phyloP scores from a whole-genome alignment of 37 sponge, comb jelly and placozoan species.

The Amphimedon queenslandica region DNA sequence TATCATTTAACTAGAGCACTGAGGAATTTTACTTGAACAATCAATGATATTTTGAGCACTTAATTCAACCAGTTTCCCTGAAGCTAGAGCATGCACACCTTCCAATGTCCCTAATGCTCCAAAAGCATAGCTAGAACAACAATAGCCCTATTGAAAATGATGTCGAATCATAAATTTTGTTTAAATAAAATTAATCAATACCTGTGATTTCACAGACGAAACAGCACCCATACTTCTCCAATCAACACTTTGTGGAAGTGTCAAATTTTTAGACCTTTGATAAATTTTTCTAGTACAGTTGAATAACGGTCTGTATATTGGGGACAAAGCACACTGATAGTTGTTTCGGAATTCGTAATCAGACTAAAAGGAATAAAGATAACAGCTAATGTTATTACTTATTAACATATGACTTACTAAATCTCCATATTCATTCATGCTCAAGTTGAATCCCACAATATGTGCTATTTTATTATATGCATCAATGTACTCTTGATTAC shows the following conservation, averaged over 20 bases:
- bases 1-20: neutral
- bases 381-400: neutral
- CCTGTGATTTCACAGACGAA: conserved; percentile 6
- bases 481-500: conserved; percentile 37
- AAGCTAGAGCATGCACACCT: conserved; percentile 25
- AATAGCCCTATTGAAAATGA: conserved; percentile 18
- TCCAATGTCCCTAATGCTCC: conserved; percentile 55
- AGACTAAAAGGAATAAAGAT: neutral
- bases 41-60: conserved; percentile 74
- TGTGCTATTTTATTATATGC: conserved; percentile 17
- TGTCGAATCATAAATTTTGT: neutral
- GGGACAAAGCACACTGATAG: neutral
- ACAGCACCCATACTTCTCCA: conserved; percentile 13
- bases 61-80: conserved; percentile 31
- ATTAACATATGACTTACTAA: conserved; percentile 13
- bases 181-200: neutral
- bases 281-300: conserved; percentile 1
- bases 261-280: neutral
- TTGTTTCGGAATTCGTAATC: neutral
- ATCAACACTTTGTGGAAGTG: neutral
- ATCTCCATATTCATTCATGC: conserved; percentile 42
- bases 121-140: conserved; percentile 64
- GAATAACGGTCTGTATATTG: neutral
- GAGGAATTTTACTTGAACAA: conserved; percentile 31
- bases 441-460: conserved; percentile 16